Evolutionary conservation across 2,888 invertebrate genomes (phyloP).

Genomic region (Torymus aiolomorphi): DNA sequence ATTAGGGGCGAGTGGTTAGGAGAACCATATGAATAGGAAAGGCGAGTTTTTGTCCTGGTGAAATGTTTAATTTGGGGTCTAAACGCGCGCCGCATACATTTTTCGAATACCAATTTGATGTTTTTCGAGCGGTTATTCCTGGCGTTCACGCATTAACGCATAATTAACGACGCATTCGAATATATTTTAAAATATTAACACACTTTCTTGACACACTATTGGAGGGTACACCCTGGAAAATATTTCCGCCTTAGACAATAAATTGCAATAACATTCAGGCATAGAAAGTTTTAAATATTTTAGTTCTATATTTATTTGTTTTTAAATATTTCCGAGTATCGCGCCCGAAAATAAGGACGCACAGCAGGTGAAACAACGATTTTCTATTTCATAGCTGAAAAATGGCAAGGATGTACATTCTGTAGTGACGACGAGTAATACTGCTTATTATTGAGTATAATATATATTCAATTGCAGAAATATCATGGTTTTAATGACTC

Average conservation of each 20-base stretch:
- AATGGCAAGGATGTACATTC: too few relatives aligned
- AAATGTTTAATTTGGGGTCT: too few relatives aligned
- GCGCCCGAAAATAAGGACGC: too few relatives aligned
- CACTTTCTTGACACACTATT: slow-evolving; percentile 31
- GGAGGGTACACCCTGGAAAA: background rate
- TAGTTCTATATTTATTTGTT: background rate
- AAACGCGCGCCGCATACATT: background rate
- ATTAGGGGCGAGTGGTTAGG: too few relatives aligned
- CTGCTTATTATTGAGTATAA: too few relatives aligned
- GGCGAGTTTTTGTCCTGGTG: too few relatives aligned
- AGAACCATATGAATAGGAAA: too few relatives aligned
- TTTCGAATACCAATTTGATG: slow-evolving; percentile 16
- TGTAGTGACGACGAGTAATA: too few relatives aligned
- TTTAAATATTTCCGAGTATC: too few relatives aligned
- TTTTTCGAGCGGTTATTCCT: background rate
- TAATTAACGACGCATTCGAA: slow-evolving; percentile 28
- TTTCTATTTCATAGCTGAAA: too few relatives aligned
- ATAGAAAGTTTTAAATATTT: background rate
- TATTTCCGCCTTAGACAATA: background rate
- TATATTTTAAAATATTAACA: slow-evolving; percentile 24
- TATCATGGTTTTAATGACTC: background rate
- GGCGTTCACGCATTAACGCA: background rate
- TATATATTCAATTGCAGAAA: too few relatives aligned
- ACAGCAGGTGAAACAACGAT: too few relatives aligned
- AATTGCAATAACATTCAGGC: background rate